Evolutionary conservation across 2,113 vertebrate genomes (phyloP).

Genomic region (Bolborhynchus lineola): DNA sequence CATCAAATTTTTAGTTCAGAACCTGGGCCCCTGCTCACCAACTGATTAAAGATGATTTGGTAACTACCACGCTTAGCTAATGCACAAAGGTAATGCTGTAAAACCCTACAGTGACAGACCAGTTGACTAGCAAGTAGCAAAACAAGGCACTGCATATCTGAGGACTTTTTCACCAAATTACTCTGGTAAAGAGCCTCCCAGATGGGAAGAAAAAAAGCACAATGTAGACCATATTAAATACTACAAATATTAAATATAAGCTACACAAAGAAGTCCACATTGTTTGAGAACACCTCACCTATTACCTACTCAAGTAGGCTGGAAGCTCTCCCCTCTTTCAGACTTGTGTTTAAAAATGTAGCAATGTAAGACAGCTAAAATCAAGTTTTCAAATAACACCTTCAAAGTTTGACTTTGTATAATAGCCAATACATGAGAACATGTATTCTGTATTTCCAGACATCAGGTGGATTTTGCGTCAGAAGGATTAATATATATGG

Average conservation of each 20-base stretch:
- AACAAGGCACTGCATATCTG: neutral
- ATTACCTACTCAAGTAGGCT: neutral
- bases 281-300: neutral
- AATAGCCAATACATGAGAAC: neutral
- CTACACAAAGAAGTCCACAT: neutral
- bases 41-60: neutral
- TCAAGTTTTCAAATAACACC: neutral
- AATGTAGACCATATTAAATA: neutral
- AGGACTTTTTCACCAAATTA: neutral
- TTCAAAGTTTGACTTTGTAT: neutral
- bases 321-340: neutral
- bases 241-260: neutral
- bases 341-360: neutral
- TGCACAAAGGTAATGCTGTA: neutral
- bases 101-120: neutral
- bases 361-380: neutral
- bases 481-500: neutral
- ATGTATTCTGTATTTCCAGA: neutral
- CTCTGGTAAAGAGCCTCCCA: neutral
- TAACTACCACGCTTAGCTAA: neutral
- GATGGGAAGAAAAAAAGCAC: neutral
- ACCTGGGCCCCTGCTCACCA: rapidly evolving
- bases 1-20: neutral
- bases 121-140: neutral
- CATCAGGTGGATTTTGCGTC: neutral